Conservation (phyloP, 2,888 invertebrate genomes). For the Heteromyza rotundicornis region DNA sequence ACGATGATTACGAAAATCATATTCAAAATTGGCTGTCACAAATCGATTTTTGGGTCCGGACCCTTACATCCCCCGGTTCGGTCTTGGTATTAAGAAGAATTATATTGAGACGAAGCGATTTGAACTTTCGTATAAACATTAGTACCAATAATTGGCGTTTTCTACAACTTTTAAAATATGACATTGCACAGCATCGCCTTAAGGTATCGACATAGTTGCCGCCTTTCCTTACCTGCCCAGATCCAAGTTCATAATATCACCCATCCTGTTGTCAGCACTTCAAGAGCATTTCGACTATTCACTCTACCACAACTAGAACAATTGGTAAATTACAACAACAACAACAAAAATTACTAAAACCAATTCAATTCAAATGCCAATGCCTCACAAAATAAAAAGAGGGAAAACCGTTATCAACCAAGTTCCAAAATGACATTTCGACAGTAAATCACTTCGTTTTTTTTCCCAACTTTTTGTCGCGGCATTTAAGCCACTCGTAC, state of each 20-base stretch:
- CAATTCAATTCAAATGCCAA: conserved; percentile 17
- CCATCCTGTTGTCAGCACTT: conserved; percentile 6
- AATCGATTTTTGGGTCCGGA: too few relatives aligned
- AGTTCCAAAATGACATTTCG: conserved; percentile 16
- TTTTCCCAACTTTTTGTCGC: neutral
- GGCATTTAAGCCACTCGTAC: conserved; percentile 16
- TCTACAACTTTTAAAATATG: too few relatives aligned
- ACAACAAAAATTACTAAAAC: conserved; percentile 9
- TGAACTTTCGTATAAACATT: too few relatives aligned
- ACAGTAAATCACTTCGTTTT: conserved; percentile 17
- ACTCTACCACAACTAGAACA: neutral
- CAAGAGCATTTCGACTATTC: neutral
- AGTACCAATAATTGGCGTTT: too few relatives aligned
- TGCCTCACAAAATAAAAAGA: conserved; percentile 7
- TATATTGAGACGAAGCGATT: too few relatives aligned
- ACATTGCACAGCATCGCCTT: too few relatives aligned
- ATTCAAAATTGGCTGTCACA: too few relatives aligned
- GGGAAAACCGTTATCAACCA: neutral
- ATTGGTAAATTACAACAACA: neutral
- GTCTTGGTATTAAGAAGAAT: too few relatives aligned
- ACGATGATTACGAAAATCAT: too few relatives aligned
- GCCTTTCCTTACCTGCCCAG: too few relatives aligned
- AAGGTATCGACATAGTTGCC: too few relatives aligned
- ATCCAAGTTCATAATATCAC: conserved; percentile 15
- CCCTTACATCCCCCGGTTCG: too few relatives aligned